Evolutionary conservation across 2,113 vertebrate genomes (phyloP).

Genomic region (Syrmaticus mikado): DNA sequence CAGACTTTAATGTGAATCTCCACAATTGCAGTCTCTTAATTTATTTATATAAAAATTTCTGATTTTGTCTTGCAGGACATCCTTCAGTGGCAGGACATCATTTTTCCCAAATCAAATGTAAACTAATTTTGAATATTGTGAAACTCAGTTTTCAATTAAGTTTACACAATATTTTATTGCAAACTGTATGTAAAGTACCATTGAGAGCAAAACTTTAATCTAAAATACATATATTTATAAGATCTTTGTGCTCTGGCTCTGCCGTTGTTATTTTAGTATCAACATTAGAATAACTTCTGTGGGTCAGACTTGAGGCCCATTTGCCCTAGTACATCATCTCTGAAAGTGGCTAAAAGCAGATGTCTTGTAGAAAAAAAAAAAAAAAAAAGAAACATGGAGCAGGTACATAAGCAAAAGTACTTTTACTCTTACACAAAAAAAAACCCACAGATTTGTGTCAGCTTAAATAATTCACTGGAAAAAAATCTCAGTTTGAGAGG

Average conservation of each 20-base stretch:
- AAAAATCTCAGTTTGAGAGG: not conserved
- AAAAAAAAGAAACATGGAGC: not conserved
- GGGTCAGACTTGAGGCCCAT: not conserved
- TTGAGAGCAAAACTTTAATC: not conserved
- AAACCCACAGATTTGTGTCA: not conserved
- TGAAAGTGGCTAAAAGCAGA: not conserved
- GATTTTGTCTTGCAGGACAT: not conserved
- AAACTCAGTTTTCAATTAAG: not conserved
- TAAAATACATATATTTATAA: not conserved
- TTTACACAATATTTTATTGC: not conserved
- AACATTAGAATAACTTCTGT: not conserved
- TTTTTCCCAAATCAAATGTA: not conserved
- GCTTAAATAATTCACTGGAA: conserved; percentile 18
- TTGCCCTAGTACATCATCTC: not conserved
- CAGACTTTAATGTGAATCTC: not conserved
- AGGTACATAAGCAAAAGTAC: not conserved
- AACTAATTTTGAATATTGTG: not conserved
- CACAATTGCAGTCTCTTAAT: not conserved
- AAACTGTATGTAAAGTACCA: not conserved
- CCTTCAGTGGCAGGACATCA: not conserved
- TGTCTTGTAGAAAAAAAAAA: not conserved
- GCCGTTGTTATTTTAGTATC: not conserved
- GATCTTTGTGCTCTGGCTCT: not conserved
- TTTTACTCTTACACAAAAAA: not conserved
- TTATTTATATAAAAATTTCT: not conserved